These are phyloP conservation scores for Peucedramus taeniatus DNA, from an alignment of 2,113 vertebrate genomes.

Conservation along the genomic window DNA sequence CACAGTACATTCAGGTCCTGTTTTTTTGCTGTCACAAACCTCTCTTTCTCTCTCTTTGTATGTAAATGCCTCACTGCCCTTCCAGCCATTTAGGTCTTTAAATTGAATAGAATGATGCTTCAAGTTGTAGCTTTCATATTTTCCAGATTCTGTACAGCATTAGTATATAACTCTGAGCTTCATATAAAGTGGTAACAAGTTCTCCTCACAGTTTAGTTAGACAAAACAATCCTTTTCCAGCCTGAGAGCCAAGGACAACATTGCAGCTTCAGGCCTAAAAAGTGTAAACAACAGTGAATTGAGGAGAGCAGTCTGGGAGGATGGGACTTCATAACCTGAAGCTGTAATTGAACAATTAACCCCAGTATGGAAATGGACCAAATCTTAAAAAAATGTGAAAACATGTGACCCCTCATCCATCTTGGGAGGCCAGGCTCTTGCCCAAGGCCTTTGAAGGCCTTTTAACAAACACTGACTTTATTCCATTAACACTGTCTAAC, in stretches of 20 bases:
- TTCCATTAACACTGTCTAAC: background rate
- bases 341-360: background rate
- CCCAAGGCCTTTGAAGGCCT: background rate
- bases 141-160: background rate
- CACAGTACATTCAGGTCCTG: background rate
- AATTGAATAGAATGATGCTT: background rate
- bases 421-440: background rate
- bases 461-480: background rate
- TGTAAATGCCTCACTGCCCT: background rate
- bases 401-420: fast-evolving
- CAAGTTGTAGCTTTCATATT: background rate
- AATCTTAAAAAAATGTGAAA: background rate
- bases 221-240: background rate
- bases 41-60: background rate
- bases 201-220: background rate
- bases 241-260: fast-evolving
- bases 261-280: background rate
- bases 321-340: background rate
- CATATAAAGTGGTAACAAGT: background rate
- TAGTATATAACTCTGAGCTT: background rate
- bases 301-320: too few species aligned
- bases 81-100: background rate
- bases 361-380: too few species aligned
- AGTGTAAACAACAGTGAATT: fast-evolving
- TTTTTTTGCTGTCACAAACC: background rate